Conservation (phyloP, 2,113 vertebrate genomes). For the Dolichotis patagonum region DNA sequence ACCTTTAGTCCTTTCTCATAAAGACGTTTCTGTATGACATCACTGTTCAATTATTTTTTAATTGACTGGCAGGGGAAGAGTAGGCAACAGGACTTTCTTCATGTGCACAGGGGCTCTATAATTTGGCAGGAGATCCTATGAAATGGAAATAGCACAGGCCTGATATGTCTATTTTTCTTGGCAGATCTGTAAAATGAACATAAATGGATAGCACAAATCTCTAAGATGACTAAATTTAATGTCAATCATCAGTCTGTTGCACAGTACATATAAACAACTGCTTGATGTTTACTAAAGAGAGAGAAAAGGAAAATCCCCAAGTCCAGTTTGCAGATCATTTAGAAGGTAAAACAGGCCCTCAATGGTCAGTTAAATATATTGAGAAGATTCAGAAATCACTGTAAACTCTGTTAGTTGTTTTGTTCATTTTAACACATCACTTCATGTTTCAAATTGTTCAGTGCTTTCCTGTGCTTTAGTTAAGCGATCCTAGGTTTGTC, state of each 20-base stretch:
- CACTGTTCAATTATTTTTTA: neutral
- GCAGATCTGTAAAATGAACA: neutral
- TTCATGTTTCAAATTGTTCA: neutral
- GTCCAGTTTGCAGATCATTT: neutral
- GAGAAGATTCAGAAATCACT: constrained; percentile 14
- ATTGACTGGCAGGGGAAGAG: neutral
- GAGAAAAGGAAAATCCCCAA: constrained; percentile 31
- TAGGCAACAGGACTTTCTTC: neutral
- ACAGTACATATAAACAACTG: constrained; percentile 5
- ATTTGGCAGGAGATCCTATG: neutral
- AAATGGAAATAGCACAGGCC: neutral
- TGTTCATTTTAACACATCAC: neutral
- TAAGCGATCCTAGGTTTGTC: neutral
- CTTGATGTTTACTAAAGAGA: neutral
- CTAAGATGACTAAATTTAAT: neutral
- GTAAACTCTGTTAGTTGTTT: neutral
- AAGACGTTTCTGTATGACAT: neutral
- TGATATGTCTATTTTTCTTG: neutral
- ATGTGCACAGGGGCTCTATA: neutral
- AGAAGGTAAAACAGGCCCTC: neutral
- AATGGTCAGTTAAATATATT: neutral
- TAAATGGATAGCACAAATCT: neutral
- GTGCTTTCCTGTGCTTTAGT: neutral
- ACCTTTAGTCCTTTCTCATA: neutral
- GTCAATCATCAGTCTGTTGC: neutral